A percentile compares a stretch with the other conserved stretches of the same genome.
Evolutionary conservation across 2,888 invertebrate species (phyloP).

Genomic region (Electrophaes corylata): DNA sequence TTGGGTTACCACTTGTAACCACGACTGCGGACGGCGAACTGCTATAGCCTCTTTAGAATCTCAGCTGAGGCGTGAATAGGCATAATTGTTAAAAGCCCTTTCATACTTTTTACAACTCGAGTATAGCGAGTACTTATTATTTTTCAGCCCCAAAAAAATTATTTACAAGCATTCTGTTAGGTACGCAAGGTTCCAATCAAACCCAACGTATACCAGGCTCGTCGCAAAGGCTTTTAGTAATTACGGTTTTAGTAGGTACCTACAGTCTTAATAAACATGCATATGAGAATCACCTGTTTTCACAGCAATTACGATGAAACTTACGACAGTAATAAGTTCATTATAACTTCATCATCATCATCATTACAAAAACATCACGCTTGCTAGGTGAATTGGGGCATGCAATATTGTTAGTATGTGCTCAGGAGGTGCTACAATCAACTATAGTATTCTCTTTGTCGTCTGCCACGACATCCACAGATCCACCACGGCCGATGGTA

Average conservation of each 20-base stretch:
- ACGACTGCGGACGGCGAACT: constrained; percentile 1
- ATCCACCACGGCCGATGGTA: too few relatives aligned
- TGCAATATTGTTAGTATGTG: too few relatives aligned
- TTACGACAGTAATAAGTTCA: too few relatives aligned
- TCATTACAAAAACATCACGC: too few relatives aligned
- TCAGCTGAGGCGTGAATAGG: constrained; percentile 11
- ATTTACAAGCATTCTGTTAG: neutral
- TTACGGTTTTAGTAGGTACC: neutral
- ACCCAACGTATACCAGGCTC: neutral
- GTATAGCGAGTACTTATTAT: neutral
- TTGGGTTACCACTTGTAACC: constrained; percentile 16
- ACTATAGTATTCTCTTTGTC: too few relatives aligned
- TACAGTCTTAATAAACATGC: neutral
- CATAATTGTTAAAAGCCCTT: constrained; percentile 11
- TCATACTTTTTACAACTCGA: too few relatives aligned
- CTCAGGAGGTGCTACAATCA: too few relatives aligned
- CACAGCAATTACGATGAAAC: too few relatives aligned
- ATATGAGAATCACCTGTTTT: neutral
- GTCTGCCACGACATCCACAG: too few relatives aligned
- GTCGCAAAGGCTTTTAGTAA: neutral
- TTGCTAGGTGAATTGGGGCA: too few relatives aligned
- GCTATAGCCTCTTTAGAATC: constrained; percentile 10
- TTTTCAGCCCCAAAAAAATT: neutral
- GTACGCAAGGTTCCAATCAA: neutral
- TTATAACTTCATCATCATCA: too few relatives aligned